phyloP scores from a whole-genome alignment of 2,113 vertebrate species.

The Istiophorus platypterus region DNA sequence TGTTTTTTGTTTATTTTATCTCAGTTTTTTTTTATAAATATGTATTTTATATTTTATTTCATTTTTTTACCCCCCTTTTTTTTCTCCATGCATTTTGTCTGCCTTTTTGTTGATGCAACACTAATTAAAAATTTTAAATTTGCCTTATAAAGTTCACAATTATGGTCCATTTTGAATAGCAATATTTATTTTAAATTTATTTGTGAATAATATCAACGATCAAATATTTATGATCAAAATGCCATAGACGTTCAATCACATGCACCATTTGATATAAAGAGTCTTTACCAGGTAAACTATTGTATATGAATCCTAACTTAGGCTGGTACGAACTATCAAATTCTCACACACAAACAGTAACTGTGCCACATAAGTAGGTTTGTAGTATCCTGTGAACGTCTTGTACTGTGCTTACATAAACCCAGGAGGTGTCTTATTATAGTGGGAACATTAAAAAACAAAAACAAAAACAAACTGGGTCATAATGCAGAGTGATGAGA shows the following conservation, averaged over 20 bases:
- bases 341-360: not conserved
- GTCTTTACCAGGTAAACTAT: not conserved
- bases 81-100: not conserved
- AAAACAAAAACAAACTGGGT: no score
- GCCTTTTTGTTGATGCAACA: no score
- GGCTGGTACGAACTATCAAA: not conserved
- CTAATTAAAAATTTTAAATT: no score
- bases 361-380: not conserved
- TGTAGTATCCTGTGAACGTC: not conserved
- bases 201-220: no score
- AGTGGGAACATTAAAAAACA: not conserved
- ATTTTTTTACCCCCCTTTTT: not conserved
- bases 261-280: not conserved
- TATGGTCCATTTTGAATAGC: no score
- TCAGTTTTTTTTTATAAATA: no score
- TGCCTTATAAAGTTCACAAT: no score
- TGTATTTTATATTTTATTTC: not conserved
- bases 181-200: no score
- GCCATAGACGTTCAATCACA: not conserved
- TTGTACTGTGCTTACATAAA: constrained; percentile 20
- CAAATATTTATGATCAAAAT: no score
- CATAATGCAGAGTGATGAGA: constrained; percentile 4
- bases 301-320: not conserved
- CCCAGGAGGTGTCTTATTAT: constrained; percentile 17
- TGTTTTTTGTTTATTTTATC: no score